Evolutionary conservation across 1,140 invertebrate species (phyloP).

Genomic region (Philopotamus ludificatus): DNA sequence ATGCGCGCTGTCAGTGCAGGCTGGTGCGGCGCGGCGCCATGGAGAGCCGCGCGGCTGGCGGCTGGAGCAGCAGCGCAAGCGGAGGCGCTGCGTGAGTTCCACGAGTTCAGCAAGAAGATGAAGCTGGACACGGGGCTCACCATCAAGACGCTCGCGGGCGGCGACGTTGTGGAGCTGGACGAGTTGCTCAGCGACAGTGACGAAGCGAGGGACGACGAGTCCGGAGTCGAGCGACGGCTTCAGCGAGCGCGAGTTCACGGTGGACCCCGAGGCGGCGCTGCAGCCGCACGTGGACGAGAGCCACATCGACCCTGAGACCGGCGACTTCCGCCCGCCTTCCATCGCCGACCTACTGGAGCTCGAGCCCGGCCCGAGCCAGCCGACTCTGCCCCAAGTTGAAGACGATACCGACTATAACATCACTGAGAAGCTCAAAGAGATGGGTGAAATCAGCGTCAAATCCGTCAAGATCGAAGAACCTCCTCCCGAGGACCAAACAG

Average conservation of each 20-base stretch:
- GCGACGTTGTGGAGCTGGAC: slow-evolving; percentile 54
- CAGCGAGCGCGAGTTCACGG: slow-evolving; percentile 53
- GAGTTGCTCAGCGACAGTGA: slow-evolving; percentile 53
- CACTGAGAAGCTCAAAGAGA: slow-evolving; percentile 59
- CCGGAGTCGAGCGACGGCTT: slow-evolving; percentile 50
- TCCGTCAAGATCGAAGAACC: slow-evolving; percentile 44
- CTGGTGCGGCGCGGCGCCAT: slow-evolving; percentile 41
- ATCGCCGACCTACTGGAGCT: slow-evolving; percentile 51
- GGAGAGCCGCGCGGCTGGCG: slow-evolving; percentile 48
- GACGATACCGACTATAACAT: background rate
- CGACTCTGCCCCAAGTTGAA: slow-evolving; percentile 27
- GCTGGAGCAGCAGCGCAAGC: slow-evolving; percentile 48
- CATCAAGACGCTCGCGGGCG: slow-evolving; percentile 54
- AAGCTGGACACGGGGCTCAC: slow-evolving; percentile 56
- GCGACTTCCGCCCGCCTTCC: slow-evolving; percentile 51
- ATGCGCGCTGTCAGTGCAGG: slow-evolving; percentile 46
- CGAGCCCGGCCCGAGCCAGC: slow-evolving; percentile 43
- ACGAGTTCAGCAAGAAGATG: slow-evolving; percentile 55
- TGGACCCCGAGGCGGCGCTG: slow-evolving; percentile 52
- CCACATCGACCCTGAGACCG: slow-evolving; percentile 56
- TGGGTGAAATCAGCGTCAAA: slow-evolving; percentile 58
- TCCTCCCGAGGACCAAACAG: slow-evolving; percentile 11
- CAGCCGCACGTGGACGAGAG: slow-evolving; percentile 54
- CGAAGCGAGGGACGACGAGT: slow-evolving; percentile 33
- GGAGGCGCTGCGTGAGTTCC: slow-evolving; percentile 54